phyloP scores from a whole-genome alignment of 2,888 invertebrate genomes.

The Allygus modestus region DNA sequence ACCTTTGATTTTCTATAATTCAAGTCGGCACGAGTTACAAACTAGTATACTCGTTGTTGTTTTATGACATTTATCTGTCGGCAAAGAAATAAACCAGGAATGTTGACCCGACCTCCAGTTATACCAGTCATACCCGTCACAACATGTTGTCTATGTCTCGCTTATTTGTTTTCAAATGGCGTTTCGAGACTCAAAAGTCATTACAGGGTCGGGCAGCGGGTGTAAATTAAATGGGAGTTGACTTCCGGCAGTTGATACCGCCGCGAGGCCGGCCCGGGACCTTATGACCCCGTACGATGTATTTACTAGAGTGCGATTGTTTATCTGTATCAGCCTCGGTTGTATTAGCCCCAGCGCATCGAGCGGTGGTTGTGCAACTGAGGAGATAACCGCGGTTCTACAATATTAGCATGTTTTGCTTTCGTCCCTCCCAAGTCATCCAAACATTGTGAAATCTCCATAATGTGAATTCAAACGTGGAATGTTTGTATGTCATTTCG shows the following conservation, averaged over 20 bases:
- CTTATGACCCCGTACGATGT: background rate
- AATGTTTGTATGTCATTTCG: background rate
- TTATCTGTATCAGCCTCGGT: background rate
- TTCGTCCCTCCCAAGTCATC: background rate
- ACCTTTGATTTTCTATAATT: conserved; percentile 16
- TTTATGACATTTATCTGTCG: background rate
- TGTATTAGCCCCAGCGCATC: background rate
- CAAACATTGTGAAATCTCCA: background rate
- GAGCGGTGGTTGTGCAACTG: background rate
- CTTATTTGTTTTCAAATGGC: background rate
- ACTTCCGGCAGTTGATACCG: conserved; percentile 6
- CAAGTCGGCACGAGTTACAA: background rate
- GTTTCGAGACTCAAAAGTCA: background rate
- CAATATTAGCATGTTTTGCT: background rate
- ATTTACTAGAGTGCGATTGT: background rate
- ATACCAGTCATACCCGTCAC: background rate
- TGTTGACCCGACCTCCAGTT: conserved; percentile 16
- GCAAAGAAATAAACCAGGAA: conserved; percentile 2
- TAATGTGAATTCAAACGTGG: background rate
- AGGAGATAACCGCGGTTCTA: background rate
- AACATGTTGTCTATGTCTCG: conserved; percentile 15
- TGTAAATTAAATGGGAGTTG: background rate
- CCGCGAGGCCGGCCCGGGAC: background rate
- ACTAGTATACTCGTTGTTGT: background rate
- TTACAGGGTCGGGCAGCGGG: background rate